A percentile compares a stretch with the other conserved stretches of the same genome.
phyloP scores from a whole-genome alignment of 2,888 invertebrate genomes.

The Drosophila prostipennis region DNA sequence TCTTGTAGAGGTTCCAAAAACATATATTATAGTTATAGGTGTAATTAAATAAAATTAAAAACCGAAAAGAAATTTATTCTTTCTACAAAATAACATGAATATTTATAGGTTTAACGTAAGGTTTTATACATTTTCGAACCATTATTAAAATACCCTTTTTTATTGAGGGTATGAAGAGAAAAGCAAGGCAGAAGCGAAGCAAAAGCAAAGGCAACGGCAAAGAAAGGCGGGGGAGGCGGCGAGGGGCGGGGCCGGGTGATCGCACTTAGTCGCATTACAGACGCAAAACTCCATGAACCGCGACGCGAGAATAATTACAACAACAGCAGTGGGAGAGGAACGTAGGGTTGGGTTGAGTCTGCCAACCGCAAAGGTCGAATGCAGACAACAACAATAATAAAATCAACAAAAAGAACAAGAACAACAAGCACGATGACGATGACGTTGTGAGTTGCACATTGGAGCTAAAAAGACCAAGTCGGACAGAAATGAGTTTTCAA shows the following conservation, averaged over 20 bases:
- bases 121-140: not conserved
- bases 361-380: slow-evolving; percentile 77
- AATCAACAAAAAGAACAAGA: slow-evolving; percentile 2
- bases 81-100: not conserved
- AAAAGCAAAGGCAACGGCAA: slow-evolving; percentile 22
- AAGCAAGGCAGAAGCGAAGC: slow-evolving; percentile 40
- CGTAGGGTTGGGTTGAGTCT: slow-evolving; percentile 69
- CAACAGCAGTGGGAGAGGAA: slow-evolving; percentile 55
- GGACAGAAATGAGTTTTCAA: slow-evolving; percentile 75
- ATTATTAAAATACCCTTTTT: not conserved
- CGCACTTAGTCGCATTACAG: slow-evolving; percentile 75
- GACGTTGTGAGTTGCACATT: slow-evolving; percentile 52
- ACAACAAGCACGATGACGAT: slow-evolving; percentile 28
- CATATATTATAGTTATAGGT: not conserved
- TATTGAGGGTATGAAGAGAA: not conserved
- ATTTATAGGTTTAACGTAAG: not conserved
- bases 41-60: too few species aligned
- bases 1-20: not conserved
- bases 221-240: slow-evolving; percentile 19
- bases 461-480: slow-evolving; percentile 27
- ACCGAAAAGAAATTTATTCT: too few species aligned
- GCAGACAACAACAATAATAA: slow-evolving; percentile 54
- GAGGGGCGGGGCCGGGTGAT: slow-evolving; percentile 45
- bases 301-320: slow-evolving; percentile 80
- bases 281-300: slow-evolving; percentile 78